phyloP scores from a whole-genome alignment of 2,113 vertebrate genomes.

The Cairina moschata region DNA sequence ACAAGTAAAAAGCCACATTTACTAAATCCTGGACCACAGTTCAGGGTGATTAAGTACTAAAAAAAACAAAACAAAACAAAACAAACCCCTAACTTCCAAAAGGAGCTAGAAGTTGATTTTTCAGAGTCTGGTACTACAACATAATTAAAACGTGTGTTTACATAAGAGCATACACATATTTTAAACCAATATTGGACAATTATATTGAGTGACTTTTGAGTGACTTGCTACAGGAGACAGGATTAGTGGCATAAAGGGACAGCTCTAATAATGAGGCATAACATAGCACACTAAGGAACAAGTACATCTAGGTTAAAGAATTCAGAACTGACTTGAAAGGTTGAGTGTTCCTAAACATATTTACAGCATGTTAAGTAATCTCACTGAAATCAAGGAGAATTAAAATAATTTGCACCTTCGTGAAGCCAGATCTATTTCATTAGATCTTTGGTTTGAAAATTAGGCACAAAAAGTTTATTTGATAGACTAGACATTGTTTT shows the following conservation, averaged over 20 bases:
- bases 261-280: not conserved
- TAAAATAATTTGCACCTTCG: not conserved
- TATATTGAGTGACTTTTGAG: not conserved
- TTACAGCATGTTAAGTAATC: not conserved
- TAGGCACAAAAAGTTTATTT: not conserved
- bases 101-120: not conserved
- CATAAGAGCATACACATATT: not conserved
- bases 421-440: not conserved
- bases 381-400: not conserved
- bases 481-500: not conserved
- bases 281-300: not conserved
- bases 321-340: not conserved
- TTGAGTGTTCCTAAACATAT: not conserved
- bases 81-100: not conserved
- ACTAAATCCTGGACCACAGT: not conserved
- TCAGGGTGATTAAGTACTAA: too few relatives aligned
- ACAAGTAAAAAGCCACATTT: not conserved
- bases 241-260: not conserved
- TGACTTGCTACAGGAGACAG: not conserved
- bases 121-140: not conserved
- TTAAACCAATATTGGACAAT: not conserved
- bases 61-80: too few relatives aligned
- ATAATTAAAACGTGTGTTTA: not conserved
- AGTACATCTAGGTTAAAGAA: not conserved
- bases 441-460: not conserved